phyloP scores from a whole-genome alignment of 2,113 vertebrate species.

The Heterochromis multidens region DNA sequence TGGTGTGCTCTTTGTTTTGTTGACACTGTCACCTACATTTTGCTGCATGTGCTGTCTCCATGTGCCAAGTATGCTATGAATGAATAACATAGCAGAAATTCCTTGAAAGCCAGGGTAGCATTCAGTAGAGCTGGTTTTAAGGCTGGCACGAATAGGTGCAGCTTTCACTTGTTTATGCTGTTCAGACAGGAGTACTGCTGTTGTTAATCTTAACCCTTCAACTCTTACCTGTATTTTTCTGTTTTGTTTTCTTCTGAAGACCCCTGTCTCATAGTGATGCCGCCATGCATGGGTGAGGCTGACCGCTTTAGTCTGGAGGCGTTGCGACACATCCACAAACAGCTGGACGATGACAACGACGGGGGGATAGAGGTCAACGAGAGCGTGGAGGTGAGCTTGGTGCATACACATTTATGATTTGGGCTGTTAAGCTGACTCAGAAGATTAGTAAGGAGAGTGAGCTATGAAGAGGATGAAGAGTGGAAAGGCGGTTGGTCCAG shows the following conservation, averaged over 20 bases:
- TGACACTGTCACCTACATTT: not conserved
- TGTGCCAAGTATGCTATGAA: not conserved
- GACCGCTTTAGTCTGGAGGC: conserved; percentile 94
- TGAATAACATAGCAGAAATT: not conserved
- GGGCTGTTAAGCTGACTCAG: not conserved
- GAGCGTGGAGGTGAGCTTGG: conserved; percentile 89
- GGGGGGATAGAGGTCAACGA: conserved; percentile 98
- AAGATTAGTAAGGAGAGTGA: not conserved
- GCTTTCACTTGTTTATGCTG: not conserved
- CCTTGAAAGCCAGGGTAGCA: not conserved
- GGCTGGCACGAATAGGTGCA: not conserved
- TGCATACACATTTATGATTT: not conserved
- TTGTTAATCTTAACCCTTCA: not conserved
- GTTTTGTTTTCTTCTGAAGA: conserved; percentile 69
- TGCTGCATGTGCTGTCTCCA: not conserved
- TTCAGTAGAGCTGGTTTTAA: not conserved
- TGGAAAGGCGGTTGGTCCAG: not conserved
- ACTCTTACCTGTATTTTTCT: not conserved
- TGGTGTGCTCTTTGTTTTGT: not conserved
- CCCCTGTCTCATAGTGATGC: conserved; percentile 85
- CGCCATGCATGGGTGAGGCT: conserved; percentile 89
- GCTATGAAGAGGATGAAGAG: not conserved
- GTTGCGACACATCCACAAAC: conserved; percentile 94
- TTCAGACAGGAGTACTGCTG: not conserved
- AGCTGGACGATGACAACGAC: conserved; percentile 98